Evolutionary conservation across 2,797 vertebrate genomes (phyloP), one percentile per base, ranked within the genome.

Genomic region (Macropus fuliginosus): DNA sequence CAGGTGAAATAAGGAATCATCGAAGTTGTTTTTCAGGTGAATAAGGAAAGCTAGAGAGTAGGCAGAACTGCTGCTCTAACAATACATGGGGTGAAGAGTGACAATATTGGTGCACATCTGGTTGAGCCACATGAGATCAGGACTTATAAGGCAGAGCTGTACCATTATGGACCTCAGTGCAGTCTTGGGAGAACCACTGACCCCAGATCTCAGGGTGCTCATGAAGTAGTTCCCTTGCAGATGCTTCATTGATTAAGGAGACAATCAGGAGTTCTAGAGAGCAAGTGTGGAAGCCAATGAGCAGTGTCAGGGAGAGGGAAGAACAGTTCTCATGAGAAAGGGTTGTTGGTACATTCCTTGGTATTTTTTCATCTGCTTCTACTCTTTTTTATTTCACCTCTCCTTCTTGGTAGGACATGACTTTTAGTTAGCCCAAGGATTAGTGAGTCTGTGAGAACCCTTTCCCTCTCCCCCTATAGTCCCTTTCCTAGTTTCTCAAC

Each of bases 141-240:
- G 96, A 21, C 99, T 99, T 0, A 99, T 99, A 3, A 99, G 98
- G 95, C 99, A 98, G 57, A 99, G 98, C 12, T 99, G 99, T n/a
- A 99, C 99, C 96, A 99, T 98, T 97, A 99, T 98, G 56, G 99
- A 98, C n/a, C 96, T 96, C 93, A 98, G 98, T 98, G 99, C 99
- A 0, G 98, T 96, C 50, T 98, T 96, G 0, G 99, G 99, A 0
- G 99, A 99, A 95, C 99, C 98, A 12, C 95, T 97, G 98, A 99
- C 99, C 94, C 99, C 97, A 11, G 99, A 99, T 40, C 92, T 95
- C 52, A 99, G 97, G 0, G 99, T 99, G 92, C 98, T 95, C 0
- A 97, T 95, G 0, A 99, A 99, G 95, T 99, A 99, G 97, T 95
- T 98, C 56, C 98, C 99, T 12, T 97, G 99, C 0, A 96, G 98